Evolutionary conservation across 2,113 vertebrate genomes (phyloP).

Genomic region (Eublepharis macularius): DNA sequence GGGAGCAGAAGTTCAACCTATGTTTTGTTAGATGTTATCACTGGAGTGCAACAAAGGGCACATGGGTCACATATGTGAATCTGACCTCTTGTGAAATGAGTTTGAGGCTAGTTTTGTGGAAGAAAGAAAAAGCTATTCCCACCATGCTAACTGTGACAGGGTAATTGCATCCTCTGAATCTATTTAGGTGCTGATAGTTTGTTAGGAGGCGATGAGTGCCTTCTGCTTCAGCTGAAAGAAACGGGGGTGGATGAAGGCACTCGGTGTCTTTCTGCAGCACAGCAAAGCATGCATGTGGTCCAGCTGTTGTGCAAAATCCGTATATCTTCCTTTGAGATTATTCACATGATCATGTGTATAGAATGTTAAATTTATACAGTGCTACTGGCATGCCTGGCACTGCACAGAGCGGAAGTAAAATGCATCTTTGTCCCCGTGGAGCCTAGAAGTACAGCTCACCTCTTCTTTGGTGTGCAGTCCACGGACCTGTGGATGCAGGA

Average conservation of each 20-base stretch:
- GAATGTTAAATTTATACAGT: not conserved
- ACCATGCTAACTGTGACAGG: not conserved
- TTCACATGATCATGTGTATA: not conserved
- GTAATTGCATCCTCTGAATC: not conserved
- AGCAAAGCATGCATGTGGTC: not conserved
- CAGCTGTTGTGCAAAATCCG: not conserved
- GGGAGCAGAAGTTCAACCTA: slow-evolving; percentile 28
- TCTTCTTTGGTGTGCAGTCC: no score
- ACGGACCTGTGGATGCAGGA: not conserved
- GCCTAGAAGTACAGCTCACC: no score
- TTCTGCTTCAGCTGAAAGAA: not conserved
- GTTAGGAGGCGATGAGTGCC: slow-evolving; percentile 24
- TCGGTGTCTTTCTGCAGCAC: not conserved
- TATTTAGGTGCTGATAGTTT: slow-evolving; percentile 20
- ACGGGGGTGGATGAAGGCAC: not conserved
- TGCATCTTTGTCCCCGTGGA: not conserved
- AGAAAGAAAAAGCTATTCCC: not conserved
- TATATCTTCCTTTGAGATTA: not conserved
- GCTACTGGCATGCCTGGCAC: not conserved
- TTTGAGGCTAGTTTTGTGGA: slow-evolving; percentile 16
- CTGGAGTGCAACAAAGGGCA: slow-evolving; percentile 25
- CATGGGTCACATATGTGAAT: slow-evolving; percentile 23
- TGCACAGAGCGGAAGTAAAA: not conserved
- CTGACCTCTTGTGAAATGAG: slow-evolving; percentile 37
- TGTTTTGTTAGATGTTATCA: slow-evolving; percentile 36